A percentile compares a stretch with the other conserved stretches of the same genome.
Evolutionary conservation across 2,888 invertebrate genomes (phyloP).

Genomic region (Apamea anceps): DNA sequence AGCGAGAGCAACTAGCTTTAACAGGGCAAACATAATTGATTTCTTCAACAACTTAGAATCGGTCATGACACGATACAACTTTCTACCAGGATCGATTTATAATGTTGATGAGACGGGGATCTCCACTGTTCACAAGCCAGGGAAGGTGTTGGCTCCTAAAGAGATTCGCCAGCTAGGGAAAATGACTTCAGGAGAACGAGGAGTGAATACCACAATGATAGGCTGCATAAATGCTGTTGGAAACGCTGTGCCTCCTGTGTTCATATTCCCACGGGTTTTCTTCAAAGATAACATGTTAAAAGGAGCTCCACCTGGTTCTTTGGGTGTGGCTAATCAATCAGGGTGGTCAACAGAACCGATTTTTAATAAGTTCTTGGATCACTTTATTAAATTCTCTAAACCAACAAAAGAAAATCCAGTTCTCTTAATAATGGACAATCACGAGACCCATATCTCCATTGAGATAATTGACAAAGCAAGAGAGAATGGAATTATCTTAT

Average conservation of each 20-base stretch:
- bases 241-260: conserved; percentile 13
- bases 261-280: conserved; percentile 8
- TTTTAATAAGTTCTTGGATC: conserved; percentile 45
- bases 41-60: no score
- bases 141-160: background rate
- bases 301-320: conserved; percentile 50
- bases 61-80: no score
- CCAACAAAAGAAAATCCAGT: conserved; percentile 50
- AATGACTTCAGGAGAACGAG: no score
- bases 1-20: no score
- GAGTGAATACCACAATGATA: background rate
- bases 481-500: conserved; percentile 59
- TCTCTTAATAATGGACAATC: conserved; percentile 70
- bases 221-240: conserved; percentile 19
- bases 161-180: no score
- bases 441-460: conserved; percentile 70
- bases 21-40: no score
- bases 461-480: conserved; percentile 63
- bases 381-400: conserved; percentile 54
- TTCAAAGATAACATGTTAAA: conserved; percentile 61
- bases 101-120: background rate
- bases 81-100: no score
- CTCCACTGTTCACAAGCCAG: conserved; percentile 1
- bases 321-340: conserved; percentile 59
- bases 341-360: conserved; percentile 69